Percentiles rank a stretch among this genome's conserved stretches.
phyloP scores from a whole-genome alignment of 2,797 vertebrate species.

The Rhinogobio ventralis region DNA sequence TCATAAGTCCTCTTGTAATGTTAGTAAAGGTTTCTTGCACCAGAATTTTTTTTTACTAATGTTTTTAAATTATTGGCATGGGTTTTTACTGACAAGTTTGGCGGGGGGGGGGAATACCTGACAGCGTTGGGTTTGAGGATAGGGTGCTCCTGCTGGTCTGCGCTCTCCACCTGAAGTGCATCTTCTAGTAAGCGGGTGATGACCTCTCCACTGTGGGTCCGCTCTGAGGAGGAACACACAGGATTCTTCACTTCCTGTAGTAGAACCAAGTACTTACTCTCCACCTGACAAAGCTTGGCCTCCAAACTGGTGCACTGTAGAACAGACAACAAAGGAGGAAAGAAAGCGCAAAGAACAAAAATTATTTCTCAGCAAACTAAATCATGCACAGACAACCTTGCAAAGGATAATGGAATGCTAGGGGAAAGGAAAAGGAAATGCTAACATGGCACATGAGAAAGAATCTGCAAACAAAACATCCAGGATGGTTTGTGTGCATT shows the following conservation, averaged over 20 bases:
- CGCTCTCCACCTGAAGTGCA: slow-evolving; percentile 87
- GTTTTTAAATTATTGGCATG: not conserved
- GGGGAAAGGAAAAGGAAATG: slow-evolving; percentile 22
- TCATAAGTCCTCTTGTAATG: not conserved
- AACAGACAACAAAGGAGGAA: not conserved
- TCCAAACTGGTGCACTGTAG: slow-evolving; percentile 88
- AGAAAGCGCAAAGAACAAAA: not conserved
- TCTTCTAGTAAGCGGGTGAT: slow-evolving; percentile 93
- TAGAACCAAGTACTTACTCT: slow-evolving; percentile 95
- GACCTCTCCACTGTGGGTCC: slow-evolving; percentile 83
- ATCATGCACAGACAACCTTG: not conserved
- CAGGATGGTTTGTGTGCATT: not conserved
- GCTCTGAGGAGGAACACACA: slow-evolving; percentile 88
- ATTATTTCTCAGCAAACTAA: not conserved
- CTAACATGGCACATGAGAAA: slow-evolving; percentile 22
- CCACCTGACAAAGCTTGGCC: slow-evolving; percentile 95
- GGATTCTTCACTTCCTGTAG: slow-evolving; percentile 94
- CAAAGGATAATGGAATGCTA: not conserved
- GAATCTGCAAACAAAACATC: not conserved
- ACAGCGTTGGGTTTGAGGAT: slow-evolving; percentile 89
- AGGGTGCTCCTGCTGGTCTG: slow-evolving; percentile 85
- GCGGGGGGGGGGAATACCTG: slow-evolving; percentile 78
- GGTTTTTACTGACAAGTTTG: not conserved
- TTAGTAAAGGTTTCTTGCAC: not conserved
- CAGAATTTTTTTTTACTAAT: not conserved